Evolutionary conservation across 1,140 invertebrate genomes (phyloP), one percentile per base, ranked within the genome.

Genomic region (Mercenaria mercenaria): DNA sequence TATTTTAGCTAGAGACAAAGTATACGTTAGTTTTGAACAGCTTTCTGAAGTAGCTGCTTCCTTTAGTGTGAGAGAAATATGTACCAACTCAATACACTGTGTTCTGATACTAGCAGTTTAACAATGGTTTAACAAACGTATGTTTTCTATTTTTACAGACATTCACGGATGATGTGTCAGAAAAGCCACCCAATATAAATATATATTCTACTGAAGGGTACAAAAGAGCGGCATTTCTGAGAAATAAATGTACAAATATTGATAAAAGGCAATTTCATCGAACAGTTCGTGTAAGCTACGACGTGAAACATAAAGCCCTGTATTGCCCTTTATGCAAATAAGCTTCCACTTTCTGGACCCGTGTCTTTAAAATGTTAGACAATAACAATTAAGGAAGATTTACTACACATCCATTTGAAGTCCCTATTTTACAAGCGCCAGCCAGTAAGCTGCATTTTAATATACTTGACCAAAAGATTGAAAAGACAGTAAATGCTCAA

Each of bases 251-350:
- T n/a, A 8, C 4, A 76, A 10, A 23, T 50, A 47, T 47, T 47
- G 15, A 47, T 64, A 8, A 47, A 4, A 15, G 1, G 39, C 41
- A 1, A 20, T 43, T 32, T 23, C 20, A 15, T 1, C 47, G 13
- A n/a, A n/a, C n/a, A n/a, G 37, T 47, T 15, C 64, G 52, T 6
- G 59, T 76, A 64, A 34, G 37, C n/a, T 72, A 50, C n/a, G 59
- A 52, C 76, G 29, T 32, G 10, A 50, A 15, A 2, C 23, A 76
- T 26, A 34, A 76, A n/a, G 47, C 26, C 56, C 8, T 86, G 37
- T 86, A 76, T 37, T 86, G 83, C 23, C 83, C 83, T 34, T 23
- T 86, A 13, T 59, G 59, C 41, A 86, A 86, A 86, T 6, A 56
- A 20, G 83, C 37, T 15, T 50, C 83, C 2, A 86, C 83, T 23